Conservation (phyloP, 2,113 vertebrate species). For the Hippoglossus stenolepis region DNA sequence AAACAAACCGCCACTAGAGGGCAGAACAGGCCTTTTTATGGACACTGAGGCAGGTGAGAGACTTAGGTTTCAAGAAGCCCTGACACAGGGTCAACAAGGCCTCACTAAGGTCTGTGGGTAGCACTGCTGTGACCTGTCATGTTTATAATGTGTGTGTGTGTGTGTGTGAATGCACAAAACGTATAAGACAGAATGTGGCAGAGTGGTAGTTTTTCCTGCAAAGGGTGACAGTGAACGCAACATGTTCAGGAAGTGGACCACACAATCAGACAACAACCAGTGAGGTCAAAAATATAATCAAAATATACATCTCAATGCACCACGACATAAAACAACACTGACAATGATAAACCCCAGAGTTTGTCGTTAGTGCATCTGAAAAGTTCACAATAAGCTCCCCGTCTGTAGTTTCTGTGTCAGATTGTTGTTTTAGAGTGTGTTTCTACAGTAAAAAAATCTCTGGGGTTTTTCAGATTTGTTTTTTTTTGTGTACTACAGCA, state of each 20-base stretch:
- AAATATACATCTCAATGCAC: not conserved
- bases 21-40: constrained; percentile 62
- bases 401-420: constrained; percentile 94
- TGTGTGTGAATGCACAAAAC: not conserved
- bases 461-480: constrained; percentile 84
- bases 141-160: not conserved
- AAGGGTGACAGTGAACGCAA: not conserved
- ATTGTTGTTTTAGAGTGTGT: constrained; percentile 94
- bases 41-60: not conserved
- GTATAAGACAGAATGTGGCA: not conserved
- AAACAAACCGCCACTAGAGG: constrained; percentile 67
- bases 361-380: constrained; percentile 91
- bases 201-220: not conserved
- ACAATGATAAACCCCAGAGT: constrained; percentile 72
- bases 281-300: not conserved
- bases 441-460: constrained; percentile 91
- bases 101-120: not conserved
- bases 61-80: not conserved
- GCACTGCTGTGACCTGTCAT: too few relatives aligned
- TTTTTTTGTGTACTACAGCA: constrained; percentile 79
- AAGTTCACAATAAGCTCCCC: constrained; percentile 91
- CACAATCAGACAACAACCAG: not conserved
- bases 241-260: not conserved
- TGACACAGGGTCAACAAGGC: constrained; percentile 45
- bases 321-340: constrained; percentile 10